Conservation (phyloP, 23 tunicate species). For the Botrylloides violaceus region DNA sequence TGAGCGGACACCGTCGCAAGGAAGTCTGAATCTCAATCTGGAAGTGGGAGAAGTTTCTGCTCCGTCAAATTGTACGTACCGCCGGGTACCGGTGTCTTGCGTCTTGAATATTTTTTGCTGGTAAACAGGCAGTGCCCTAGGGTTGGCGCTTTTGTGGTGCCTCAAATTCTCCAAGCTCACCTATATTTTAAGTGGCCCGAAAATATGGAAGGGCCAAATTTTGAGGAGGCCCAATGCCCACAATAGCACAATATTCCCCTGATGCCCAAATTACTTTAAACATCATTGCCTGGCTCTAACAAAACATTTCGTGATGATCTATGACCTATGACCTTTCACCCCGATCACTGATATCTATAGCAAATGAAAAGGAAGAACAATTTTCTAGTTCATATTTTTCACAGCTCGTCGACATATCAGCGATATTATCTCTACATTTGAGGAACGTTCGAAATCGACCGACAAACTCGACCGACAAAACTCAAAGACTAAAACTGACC, state of each 20-base stretch:
- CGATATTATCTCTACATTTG: conserved; percentile 68
- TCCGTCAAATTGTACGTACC: too few species aligned
- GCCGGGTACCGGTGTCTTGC: not conserved
- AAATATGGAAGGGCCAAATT: too few species aligned
- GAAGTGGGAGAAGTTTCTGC: conserved; percentile 11
- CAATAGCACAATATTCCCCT: too few species aligned
- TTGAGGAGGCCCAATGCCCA: too few species aligned
- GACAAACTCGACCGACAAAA: conserved; percentile 16
- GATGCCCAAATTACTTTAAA: too few species aligned
- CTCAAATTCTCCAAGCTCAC: too few species aligned
- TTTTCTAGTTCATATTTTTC: not conserved
- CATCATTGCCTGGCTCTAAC: too few species aligned
- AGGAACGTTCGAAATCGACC: conserved; percentile 46
- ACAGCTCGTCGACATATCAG: conserved; percentile 46
- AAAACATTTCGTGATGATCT: not conserved
- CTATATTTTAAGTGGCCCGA: too few species aligned
- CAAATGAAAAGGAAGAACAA: too few species aligned
- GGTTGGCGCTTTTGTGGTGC: too few species aligned
- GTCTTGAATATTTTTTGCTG: not conserved
- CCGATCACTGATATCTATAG: not conserved
- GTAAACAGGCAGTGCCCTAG: too few species aligned
- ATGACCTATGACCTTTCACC: not conserved
- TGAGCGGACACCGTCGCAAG: conserved; percentile 17
- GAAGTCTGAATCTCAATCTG: not conserved
- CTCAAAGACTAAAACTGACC: conserved; percentile 21